Base-by-base conservation (phyloP, 1,140 invertebrate genomes). In the Laupala kohalensis region DNA sequence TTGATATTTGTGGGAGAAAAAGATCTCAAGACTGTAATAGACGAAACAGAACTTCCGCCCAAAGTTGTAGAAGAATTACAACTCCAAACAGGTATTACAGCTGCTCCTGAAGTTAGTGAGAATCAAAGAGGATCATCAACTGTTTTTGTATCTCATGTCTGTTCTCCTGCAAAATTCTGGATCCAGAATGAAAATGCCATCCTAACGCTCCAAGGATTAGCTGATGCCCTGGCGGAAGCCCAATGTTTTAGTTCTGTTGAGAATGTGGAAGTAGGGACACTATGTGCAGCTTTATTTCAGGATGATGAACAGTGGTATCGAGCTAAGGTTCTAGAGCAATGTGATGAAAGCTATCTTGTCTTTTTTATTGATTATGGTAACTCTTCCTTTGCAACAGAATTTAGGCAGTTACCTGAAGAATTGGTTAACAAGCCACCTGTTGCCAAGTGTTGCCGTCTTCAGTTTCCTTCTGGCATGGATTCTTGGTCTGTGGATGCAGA, bases 311-410 rank as follows among this genome's bases (percentile, higher is more conserved):
- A 83, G 13, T 91, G 86, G 83, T 91, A 91, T 73, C 81, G 90
- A 68, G 87, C 87, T 0, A 84, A 87, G 77, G 82, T 90, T 53
- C 78, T 90, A 27, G 84, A 84, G 6, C 83, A 86, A 64, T 84
- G 84, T 2, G 85, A 86, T 4, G 81, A 75, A 63, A 74, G 77
- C 5, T 74, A 80, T 6, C 86, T 89, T 79, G 88, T 90, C 1
- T 76, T 88, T 1, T 90, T 89, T 75, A 86, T 90, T 77, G 90
- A 92, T 80, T 91, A 91, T 76, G 90, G 89, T 25, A 91, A 91
- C 77, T 86, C 85, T 0, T 86, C 86, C 13, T 81, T 84, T 6
- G 84, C 84, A 0, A 84, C 81, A 25, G 83, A 86, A 75, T 78
- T 90, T 37, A 79, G 85, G 28, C 82, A 82, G 75, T 78, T 91